A percentile compares a stretch with the other conserved stretches of the same genome.
Conservation (phyloP, 2,888 invertebrate species). For the Callyntrura guangdongensis region DNA sequence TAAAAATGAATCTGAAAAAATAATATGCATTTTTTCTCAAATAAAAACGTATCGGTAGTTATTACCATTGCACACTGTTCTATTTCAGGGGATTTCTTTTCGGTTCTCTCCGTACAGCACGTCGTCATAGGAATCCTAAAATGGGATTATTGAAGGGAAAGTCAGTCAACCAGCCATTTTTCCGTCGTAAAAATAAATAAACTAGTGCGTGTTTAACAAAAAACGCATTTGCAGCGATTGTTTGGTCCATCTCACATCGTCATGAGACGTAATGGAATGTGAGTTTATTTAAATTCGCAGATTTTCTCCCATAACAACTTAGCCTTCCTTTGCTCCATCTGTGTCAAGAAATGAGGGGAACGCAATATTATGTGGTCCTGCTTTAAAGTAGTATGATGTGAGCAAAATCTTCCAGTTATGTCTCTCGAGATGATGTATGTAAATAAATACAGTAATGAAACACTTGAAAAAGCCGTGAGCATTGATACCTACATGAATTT, state of each 20-base stretch:
- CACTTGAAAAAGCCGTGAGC: too few relatives aligned
- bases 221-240: neutral
- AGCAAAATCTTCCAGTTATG: too few relatives aligned
- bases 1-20: constrained; percentile 12
- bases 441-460: too few relatives aligned
- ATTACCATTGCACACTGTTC: too few relatives aligned
- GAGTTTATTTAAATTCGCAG: constrained; percentile 39
- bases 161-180: constrained; percentile 12
- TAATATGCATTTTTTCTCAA: constrained; percentile 12
- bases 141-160: neutral
- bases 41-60: too few relatives aligned
- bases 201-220: neutral
- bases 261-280: constrained; percentile 19
- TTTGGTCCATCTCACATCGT: constrained; percentile 13
- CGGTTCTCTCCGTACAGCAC: neutral
- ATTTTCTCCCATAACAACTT: neutral
- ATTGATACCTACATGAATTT: too few relatives aligned
- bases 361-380: too few relatives aligned
- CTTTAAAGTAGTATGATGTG: too few relatives aligned
- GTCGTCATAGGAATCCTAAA: neutral
- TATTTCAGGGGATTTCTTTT: neutral
- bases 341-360: too few relatives aligned
- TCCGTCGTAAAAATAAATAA: constrained; percentile 37
- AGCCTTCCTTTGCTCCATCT: neutral
- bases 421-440: too few relatives aligned